Percentiles rank a stretch among this genome's conserved stretches.
These are phyloP conservation scores for Cottus gobio DNA, from an alignment of 2,113 vertebrate species.

Conservation along the genomic window DNA sequence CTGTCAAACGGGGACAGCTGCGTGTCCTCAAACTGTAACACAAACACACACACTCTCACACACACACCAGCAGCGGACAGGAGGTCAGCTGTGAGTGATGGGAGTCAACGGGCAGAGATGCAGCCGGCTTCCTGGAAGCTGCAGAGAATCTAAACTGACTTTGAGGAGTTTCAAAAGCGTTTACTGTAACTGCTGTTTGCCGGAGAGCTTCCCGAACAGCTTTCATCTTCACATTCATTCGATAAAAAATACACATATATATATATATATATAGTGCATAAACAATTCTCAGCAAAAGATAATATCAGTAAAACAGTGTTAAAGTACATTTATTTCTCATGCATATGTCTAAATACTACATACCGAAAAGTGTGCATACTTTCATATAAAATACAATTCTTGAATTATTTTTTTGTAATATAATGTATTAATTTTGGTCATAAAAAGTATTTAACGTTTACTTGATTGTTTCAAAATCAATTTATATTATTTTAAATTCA, in stretches of 20 bases:
- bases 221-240: too few species aligned
- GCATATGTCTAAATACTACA: background rate
- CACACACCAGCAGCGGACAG: conserved; percentile 17
- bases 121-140: background rate
- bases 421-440: too few species aligned
- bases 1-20: conserved; percentile 61
- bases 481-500: background rate
- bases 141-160: background rate
- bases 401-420: background rate
- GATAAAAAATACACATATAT: too few species aligned
- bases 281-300: too few species aligned
- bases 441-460: background rate
- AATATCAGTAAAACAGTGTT: background rate
- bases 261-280: too few species aligned
- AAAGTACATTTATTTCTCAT: background rate
- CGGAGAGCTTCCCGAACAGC: background rate
- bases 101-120: background rate
- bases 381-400: too few species aligned
- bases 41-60: too few species aligned
- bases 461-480: background rate
- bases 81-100: background rate
- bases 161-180: conserved; percentile 43
- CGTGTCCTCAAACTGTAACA: background rate
- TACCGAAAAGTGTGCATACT: background rate
- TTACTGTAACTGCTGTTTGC: conserved; percentile 23